Evolutionary conservation across 2,888 invertebrate species (phyloP).

Genomic region (Listrodromus nycthemerus): DNA sequence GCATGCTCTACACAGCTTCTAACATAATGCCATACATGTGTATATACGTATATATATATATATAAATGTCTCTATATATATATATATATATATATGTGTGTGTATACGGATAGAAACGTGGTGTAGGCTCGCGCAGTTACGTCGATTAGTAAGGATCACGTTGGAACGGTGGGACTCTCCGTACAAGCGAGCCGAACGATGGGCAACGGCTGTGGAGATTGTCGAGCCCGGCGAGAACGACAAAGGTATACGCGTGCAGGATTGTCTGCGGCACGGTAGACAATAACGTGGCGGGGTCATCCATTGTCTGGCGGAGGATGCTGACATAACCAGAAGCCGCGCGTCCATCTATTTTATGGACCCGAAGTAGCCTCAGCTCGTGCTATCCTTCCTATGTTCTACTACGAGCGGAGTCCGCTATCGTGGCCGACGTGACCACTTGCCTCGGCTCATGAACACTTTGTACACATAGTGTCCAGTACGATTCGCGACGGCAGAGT

Average conservation of each 20-base stretch:
- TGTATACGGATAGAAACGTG: slow-evolving; percentile 8
- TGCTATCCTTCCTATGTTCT: slow-evolving; percentile 37
- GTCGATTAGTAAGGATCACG: slow-evolving; percentile 80
- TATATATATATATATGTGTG: neutral
- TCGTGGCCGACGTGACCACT: slow-evolving; percentile 12
- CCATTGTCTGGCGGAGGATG: slow-evolving; percentile 83
- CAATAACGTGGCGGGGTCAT: slow-evolving; percentile 80
- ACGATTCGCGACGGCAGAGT: slow-evolving; percentile 1
- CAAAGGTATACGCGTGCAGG: slow-evolving; percentile 68
- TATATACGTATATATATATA: neutral
- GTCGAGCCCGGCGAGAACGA: slow-evolving; percentile 37
- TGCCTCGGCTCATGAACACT: neutral
- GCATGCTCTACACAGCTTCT: neutral
- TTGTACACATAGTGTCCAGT: neutral
- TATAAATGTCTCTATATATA: neutral
- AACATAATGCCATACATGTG: neutral
- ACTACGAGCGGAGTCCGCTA: neutral
- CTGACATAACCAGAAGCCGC: slow-evolving; percentile 82
- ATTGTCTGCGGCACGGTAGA: slow-evolving; percentile 73
- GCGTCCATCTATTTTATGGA: slow-evolving; percentile 77
- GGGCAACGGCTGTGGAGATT: slow-evolving; percentile 34
- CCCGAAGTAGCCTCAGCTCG: slow-evolving; percentile 65
- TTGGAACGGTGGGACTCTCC: slow-evolving; percentile 72
- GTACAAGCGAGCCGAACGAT: slow-evolving; percentile 38
- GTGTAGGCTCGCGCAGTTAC: slow-evolving; percentile 65